phyloP scores from a whole-genome alignment of 2,797 vertebrate genomes.

The Pseudochromis fuscus region DNA sequence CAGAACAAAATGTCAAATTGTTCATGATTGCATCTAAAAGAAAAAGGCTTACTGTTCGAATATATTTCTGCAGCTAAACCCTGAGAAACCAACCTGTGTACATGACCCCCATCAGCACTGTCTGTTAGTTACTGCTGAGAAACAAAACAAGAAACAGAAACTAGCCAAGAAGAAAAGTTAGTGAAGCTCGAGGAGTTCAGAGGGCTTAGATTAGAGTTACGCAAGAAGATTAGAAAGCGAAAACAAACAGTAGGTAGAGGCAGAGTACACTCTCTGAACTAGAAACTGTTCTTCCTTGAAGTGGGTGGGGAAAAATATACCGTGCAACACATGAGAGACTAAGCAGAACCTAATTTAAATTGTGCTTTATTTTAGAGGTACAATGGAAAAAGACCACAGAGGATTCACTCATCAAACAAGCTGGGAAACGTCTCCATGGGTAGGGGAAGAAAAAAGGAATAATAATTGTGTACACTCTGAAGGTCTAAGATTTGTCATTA shows the following conservation, averaged over 20 bases:
- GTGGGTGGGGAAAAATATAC: constrained; percentile 41
- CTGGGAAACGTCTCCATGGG: constrained; percentile 70
- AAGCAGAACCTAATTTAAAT: constrained; percentile 78
- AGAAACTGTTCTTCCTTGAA: constrained; percentile 68
- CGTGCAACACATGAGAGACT: constrained; percentile 68
- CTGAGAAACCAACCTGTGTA: constrained; percentile 14
- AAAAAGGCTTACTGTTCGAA: constrained; percentile 22
- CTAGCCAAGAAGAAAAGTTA: constrained; percentile 43
- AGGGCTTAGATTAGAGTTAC: constrained; percentile 64
- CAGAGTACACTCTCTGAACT: constrained; percentile 51
- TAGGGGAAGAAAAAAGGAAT: constrained; percentile 69
- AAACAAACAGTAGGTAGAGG: constrained; percentile 59
- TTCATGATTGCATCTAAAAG: constrained; percentile 5
- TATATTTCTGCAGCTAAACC: constrained; percentile 8
- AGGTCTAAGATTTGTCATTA: constrained; percentile 81
- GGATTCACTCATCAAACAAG: constrained; percentile 82
- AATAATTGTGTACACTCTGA: constrained; percentile 82
- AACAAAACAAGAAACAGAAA: not conserved
- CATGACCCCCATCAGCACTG: constrained; percentile 50
- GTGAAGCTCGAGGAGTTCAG: constrained; percentile 54
- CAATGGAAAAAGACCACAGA: constrained; percentile 76
- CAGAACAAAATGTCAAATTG: not conserved
- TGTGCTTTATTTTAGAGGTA: constrained; percentile 77
- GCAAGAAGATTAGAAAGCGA: constrained; percentile 63
- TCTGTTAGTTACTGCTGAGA: constrained; percentile 34